Evolutionary conservation across 2,888 invertebrate species (phyloP).

Genomic region (Agrotis puta): DNA sequence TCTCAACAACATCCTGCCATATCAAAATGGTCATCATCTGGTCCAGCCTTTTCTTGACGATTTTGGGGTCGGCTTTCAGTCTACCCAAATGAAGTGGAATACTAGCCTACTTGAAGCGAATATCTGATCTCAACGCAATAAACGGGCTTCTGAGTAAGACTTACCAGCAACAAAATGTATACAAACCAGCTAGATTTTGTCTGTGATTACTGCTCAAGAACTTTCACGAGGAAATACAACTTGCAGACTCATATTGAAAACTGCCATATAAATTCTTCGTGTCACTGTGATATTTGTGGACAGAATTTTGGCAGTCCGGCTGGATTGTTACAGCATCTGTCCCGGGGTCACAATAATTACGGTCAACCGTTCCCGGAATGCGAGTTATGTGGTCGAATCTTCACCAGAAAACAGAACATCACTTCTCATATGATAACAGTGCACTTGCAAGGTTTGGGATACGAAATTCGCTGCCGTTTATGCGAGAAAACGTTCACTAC

Average conservation of each 20-base stretch:
- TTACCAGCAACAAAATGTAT: conserved; percentile 60
- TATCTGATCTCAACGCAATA: neutral
- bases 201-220: conserved; percentile 81
- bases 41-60: neutral
- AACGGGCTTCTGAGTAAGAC: neutral
- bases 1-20: neutral
- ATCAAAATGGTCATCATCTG: neutral
- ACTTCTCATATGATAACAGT: conserved; percentile 83
- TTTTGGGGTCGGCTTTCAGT: neutral
- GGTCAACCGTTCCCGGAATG: conserved; percentile 81
- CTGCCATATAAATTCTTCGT: conserved; percentile 77
- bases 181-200: conserved; percentile 71
- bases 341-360: conserved; percentile 79
- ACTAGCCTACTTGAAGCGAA: neutral
- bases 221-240: conserved; percentile 84
- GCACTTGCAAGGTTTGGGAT: conserved; percentile 75
- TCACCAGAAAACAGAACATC: conserved; percentile 84
- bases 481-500: conserved; percentile 81
- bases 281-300: conserved; percentile 79
- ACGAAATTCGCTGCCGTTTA: conserved; percentile 72
- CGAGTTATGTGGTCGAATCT: conserved; percentile 82
- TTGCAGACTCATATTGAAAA: conserved; percentile 83
- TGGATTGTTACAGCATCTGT: conserved; percentile 77
- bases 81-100: neutral
- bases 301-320: conserved; percentile 78